Base-by-base conservation (phyloP, 1,140 invertebrate genomes). In the Pteromalus puparum region DNA sequence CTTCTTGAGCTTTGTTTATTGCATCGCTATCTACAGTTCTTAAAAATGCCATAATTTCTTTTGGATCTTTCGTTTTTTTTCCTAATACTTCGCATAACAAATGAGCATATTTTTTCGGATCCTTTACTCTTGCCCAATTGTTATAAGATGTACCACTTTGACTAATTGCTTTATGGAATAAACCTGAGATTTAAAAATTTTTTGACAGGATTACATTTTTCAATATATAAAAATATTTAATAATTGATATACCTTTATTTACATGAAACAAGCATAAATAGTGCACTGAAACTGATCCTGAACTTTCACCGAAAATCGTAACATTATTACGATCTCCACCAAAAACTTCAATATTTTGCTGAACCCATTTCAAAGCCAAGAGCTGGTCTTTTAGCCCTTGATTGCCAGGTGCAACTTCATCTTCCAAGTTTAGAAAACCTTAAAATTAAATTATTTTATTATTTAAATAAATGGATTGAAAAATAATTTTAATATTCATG, bases 261-360 rank as follows among this genome's bases (percentile, higher is more conserved):
- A 85, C 65, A 28, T 85, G 82, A 2, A 84, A 87, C 10, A 94
- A 67, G n/a, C 91, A 89, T 48, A 94, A 89, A 53, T 92, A 83
- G 65, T 93, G 91, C 38, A 86, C 86, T 13, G 88, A 76, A 0
- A 83, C 90, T 0, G 91, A 90, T n/a, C 94, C 94, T 7, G 92
- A 91, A 74, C 92, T 92, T 34, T 94, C 91, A 28, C 94, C 94
- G 53, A 89, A 87, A 26, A 93, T 80, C 0, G 94, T 95, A 1
- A 95, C 90, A 1, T 85, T 78, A 26, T 84, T 73, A n/a, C 79
- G 82, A 82, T 84, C 74, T 28, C 85, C 85, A 21, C 82, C 85
- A 48, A 86, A 34, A 86, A 67, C 53, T 21, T 26, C 6, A 34
- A 86, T 86, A 46, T 86, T 84, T 68, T 74, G 18, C n/a, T 85